A percentile compares a stretch with the other conserved stretches of the same genome.
phyloP scores from a whole-genome alignment of 2,888 invertebrate genomes.

The Adela reaumurella region DNA sequence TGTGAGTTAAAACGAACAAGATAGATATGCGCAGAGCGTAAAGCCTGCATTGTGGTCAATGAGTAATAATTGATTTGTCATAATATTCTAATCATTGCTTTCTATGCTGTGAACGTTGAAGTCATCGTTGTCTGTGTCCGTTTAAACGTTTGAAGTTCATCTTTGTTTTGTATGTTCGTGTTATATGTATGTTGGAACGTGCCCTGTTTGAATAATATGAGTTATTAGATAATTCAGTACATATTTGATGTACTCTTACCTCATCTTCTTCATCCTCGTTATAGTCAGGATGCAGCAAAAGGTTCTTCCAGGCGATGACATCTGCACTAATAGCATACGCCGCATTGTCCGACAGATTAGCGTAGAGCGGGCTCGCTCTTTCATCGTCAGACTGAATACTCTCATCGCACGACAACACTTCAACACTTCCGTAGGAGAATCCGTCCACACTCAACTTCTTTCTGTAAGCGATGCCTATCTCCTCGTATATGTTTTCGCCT shows the following conservation, averaged over 20 bases:
- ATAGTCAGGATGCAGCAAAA: slow-evolving; percentile 43
- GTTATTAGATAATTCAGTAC: too few relatives aligned
- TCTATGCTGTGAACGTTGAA: too few relatives aligned
- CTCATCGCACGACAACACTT: slow-evolving; percentile 43
- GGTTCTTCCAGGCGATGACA: slow-evolving; percentile 53
- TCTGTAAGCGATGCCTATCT: slow-evolving; percentile 41
- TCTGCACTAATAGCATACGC: slow-evolving; percentile 47
- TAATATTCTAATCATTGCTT: not conserved
- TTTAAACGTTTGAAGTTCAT: too few relatives aligned
- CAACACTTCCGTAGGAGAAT: slow-evolving; percentile 46
- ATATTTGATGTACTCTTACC: too few relatives aligned
- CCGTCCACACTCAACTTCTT: slow-evolving; percentile 41
- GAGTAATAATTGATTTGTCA: not conserved
- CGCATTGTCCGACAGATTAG: slow-evolving; percentile 42
- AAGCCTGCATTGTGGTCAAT: not conserved
- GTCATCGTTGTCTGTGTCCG: too few relatives aligned
- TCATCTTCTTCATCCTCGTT: slow-evolving; percentile 56
- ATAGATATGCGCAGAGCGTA: too few relatives aligned
- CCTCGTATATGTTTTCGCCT: slow-evolving; percentile 50
- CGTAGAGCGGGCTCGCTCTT: slow-evolving; percentile 45
- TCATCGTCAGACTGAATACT: slow-evolving; percentile 44
- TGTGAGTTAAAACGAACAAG: too few relatives aligned
- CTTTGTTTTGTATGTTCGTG: too few relatives aligned
- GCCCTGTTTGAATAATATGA: too few relatives aligned
- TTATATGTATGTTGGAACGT: too few relatives aligned